Base-by-base conservation (phyloP, 2,888 invertebrate genomes). In the Eulithis testata region DNA sequence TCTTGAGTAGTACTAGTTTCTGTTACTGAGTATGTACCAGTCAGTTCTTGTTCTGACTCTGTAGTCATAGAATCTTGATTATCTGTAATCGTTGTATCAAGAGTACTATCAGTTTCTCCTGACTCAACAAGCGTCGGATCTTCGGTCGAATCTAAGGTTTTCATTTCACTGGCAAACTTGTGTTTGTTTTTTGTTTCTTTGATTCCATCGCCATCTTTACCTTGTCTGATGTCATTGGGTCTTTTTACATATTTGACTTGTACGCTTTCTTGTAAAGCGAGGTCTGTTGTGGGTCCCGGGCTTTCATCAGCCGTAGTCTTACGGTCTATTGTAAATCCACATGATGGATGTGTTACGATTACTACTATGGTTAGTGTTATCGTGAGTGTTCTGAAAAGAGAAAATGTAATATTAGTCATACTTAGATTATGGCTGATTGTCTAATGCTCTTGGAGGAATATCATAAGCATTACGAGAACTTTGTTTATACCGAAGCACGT, bases 361-460 rank as follows among this genome's bases (percentile, higher is more conserved):
- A 78, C 73, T 71, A 85, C 78, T 70, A 87, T 77, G 76, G 77
- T 77, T 67, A 87, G 75, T 68, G 79, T 80, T 74, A 87, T 78
- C 80, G 82, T 82, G 76, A 85, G 78, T 78, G 81, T 86, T 83
- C 91, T 91, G 90, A 62, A 90, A 90, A 68, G 60, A 76, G 61
- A 65, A 57, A 50, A 56, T 36, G n/a, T 36, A 14, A 31, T 6
- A 49, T 52, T 60, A 31, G 6, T 31, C 31, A 31, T 31, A 31
- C 31, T 0, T 31, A 6, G 31, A 31, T 6, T 31, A 31, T 31
- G 31, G 31, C 31, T 31, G 0, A 31, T 31, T 31, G 31, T 6
- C 31, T 31, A 31, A 31, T 4, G 21, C 9, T 31, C 31, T 31
- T 7, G 7, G 31, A 27, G 27, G 11, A 27, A 27, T 11, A 50